These are phyloP conservation scores for Chelonus insularis DNA, from an alignment of 1,140 invertebrate species.

Conservation along the genomic window DNA sequence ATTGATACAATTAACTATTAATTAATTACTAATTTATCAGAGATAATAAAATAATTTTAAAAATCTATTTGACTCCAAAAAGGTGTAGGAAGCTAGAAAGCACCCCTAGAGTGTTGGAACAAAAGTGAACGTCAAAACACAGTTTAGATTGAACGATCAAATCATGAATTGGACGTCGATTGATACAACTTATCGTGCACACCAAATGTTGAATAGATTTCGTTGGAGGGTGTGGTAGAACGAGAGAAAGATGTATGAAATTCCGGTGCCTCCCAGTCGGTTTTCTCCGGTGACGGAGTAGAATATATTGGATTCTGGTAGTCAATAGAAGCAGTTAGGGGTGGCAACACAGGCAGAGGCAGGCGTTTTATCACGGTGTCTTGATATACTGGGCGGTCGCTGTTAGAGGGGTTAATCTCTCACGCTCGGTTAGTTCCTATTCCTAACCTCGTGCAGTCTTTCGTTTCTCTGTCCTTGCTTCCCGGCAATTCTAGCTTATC, in stretches of 20 bases:
- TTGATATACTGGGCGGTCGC: slow-evolving; percentile 60
- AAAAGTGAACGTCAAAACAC: too few species aligned
- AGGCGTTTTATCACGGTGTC: slow-evolving; percentile 57
- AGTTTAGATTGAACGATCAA: too few species aligned
- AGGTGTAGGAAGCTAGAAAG: too few species aligned
- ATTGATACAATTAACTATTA: too few species aligned
- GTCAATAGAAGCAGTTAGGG: slow-evolving; percentile 60
- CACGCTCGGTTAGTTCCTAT: slow-evolving; percentile 60
- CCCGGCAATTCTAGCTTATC: slow-evolving; percentile 1
- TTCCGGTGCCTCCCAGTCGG: slow-evolving; percentile 57
- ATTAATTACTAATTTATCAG: too few species aligned
- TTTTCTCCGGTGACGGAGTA: slow-evolving; percentile 52
- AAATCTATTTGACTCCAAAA: too few species aligned
- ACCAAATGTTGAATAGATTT: not conserved
- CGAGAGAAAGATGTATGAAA: slow-evolving; percentile 59
- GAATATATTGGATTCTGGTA: slow-evolving; percentile 60
- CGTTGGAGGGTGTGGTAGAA: slow-evolving; percentile 27
- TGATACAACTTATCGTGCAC: too few species aligned
- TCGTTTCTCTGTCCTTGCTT: slow-evolving; percentile 37
- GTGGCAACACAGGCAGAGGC: slow-evolving; percentile 54
- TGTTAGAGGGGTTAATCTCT: slow-evolving; percentile 62
- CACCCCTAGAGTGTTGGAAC: too few species aligned
- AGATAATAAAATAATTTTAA: too few species aligned
- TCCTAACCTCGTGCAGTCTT: slow-evolving; percentile 48
- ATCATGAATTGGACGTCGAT: too few species aligned